Percentiles rank a stretch among this genome's conserved stretches.
Conservation (phyloP, 2,888 invertebrate species). For the Nomada ferruginata region DNA sequence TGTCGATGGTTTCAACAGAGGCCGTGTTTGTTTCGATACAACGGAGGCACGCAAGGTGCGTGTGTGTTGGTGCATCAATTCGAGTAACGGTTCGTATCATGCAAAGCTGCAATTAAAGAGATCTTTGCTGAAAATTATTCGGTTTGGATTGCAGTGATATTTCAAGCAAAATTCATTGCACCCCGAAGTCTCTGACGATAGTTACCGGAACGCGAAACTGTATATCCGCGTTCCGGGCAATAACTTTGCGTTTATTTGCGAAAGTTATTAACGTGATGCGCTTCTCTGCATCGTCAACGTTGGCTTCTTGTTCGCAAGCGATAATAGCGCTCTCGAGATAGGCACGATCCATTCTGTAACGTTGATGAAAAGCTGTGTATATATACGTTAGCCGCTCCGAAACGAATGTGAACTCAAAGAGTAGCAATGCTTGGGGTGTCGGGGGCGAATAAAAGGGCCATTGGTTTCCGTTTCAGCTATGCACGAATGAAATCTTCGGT, state of each 20-base stretch:
- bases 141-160: too few relatives aligned
- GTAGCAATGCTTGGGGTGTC: not conserved
- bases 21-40: not conserved
- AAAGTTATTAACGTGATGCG: constrained; percentile 8
- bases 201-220: not conserved
- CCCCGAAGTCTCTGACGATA: not conserved
- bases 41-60: not conserved
- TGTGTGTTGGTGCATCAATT: too few relatives aligned
- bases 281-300: constrained; percentile 3
- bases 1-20: not conserved
- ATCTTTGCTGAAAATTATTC: too few relatives aligned
- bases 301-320: not conserved
- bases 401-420: constrained; percentile 9
- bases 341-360: not conserved
- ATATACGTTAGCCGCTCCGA: not conserved
- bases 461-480: not conserved
- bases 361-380: not conserved
- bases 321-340: constrained; percentile 3
- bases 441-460: not conserved
- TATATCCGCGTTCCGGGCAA: not conserved
- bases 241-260: constrained; percentile 16
- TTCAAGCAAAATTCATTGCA: too few relatives aligned
- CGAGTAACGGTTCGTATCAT: too few relatives aligned
- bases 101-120: too few relatives aligned
- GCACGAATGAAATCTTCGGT: constrained; percentile 8